Evolutionary conservation across 2,113 vertebrate species (phyloP).

Genomic region (Scomber colias): DNA sequence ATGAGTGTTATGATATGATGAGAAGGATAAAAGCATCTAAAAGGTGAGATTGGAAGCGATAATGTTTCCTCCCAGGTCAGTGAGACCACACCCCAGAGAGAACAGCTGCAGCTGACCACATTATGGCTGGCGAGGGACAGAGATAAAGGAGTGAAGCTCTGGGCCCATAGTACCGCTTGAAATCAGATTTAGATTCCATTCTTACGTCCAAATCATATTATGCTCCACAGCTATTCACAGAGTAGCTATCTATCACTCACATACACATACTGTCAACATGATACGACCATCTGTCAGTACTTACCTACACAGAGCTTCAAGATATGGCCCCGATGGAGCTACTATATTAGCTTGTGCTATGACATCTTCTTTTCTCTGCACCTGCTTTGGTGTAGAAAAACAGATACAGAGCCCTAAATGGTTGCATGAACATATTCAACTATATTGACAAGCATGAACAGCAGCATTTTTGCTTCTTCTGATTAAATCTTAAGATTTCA

Average conservation of each 20-base stretch:
- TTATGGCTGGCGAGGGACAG: slow-evolving; percentile 63
- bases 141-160: slow-evolving; percentile 74
- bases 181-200: slow-evolving; percentile 81
- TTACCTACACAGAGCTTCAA: slow-evolving; percentile 58
- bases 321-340: slow-evolving; percentile 51
- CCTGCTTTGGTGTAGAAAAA: slow-evolving; percentile 21
- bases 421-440: slow-evolving; percentile 22
- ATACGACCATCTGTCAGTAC: slow-evolving; percentile 70
- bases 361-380: slow-evolving; percentile 12
- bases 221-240: slow-evolving; percentile 66
- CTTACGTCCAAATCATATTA: slow-evolving; percentile 77
- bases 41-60: slow-evolving; percentile 52
- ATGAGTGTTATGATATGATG: slow-evolving; percentile 44
- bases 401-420: slow-evolving; percentile 16
- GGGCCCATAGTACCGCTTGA: slow-evolving; percentile 63
- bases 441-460: slow-evolving; percentile 15
- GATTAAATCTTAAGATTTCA: slow-evolving; percentile 32
- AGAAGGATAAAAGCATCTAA: slow-evolving; percentile 30
- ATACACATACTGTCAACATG: slow-evolving; percentile 59
- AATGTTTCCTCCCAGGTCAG: slow-evolving; percentile 61
- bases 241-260: slow-evolving; percentile 71
- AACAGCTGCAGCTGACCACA: slow-evolving; percentile 62
- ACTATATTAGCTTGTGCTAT: slow-evolving; percentile 29
- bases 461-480: slow-evolving; percentile 6
- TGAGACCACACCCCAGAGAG: slow-evolving; percentile 65